phyloP scores from a whole-genome alignment of 1,140 invertebrate genomes.

The Tetramorium simillimum region DNA sequence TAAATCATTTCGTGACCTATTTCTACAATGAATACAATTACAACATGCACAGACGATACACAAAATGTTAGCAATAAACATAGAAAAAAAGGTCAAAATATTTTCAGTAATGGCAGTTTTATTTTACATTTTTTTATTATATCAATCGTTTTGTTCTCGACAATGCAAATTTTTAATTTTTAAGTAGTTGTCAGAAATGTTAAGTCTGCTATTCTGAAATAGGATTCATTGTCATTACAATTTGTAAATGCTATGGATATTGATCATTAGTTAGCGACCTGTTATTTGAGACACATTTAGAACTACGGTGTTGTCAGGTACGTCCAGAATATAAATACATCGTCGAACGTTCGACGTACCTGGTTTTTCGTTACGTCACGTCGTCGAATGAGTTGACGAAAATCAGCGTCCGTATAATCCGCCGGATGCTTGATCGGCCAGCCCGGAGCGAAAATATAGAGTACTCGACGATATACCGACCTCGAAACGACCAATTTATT shows the following conservation, averaged over 20 bases:
- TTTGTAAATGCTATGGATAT: background rate
- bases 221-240: background rate
- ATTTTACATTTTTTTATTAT: background rate
- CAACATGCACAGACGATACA: background rate
- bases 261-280: background rate
- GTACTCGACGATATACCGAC: slow-evolving; percentile 29
- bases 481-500: slow-evolving; percentile 62
- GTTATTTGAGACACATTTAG: background rate
- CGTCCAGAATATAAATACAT: background rate
- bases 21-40: background rate
- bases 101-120: background rate
- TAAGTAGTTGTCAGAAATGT: background rate
- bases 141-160: no score
- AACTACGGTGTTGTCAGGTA: background rate
- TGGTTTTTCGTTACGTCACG: slow-evolving; percentile 21
- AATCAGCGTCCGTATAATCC: slow-evolving; percentile 56
- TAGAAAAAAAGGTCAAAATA: background rate
- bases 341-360: background rate
- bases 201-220: background rate
- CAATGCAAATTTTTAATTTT: background rate
- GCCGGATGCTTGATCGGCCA: slow-evolving; percentile 54
- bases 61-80: background rate
- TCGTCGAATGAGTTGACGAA: slow-evolving; percentile 51
- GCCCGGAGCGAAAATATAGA: slow-evolving; percentile 41
- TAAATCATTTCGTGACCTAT: background rate